These are phyloP conservation scores for Spicauda simplicius DNA, from an alignment of 2,888 invertebrate genomes.

Conservation along the genomic window DNA sequence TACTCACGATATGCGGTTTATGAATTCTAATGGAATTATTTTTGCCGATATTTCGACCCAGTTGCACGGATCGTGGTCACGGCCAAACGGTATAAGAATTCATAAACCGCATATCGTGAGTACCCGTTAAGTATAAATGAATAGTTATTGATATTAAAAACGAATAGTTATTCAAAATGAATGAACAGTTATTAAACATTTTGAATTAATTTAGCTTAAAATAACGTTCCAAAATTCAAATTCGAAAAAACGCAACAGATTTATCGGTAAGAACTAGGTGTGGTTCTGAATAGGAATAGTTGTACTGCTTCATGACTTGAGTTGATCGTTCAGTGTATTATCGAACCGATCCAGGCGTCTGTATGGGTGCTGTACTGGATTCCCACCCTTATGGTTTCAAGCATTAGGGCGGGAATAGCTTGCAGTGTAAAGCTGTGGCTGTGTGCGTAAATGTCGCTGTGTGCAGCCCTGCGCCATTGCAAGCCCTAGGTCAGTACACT, in stretches of 20 bases:
- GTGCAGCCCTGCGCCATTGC: slow-evolving; percentile 56
- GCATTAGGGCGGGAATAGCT: slow-evolving; percentile 26
- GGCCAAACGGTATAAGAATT: too few species aligned
- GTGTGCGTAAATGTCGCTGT: slow-evolving; percentile 40
- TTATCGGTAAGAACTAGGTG: slow-evolving; percentile 24
- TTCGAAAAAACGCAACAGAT: slow-evolving; percentile 37
- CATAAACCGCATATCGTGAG: too few species aligned
- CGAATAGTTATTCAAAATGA: too few species aligned
- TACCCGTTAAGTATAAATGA: too few species aligned
- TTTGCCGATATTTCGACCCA: too few species aligned
- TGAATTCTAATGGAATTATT: too few species aligned
- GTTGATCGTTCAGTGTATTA: slow-evolving; percentile 45
- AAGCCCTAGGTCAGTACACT: slow-evolving; percentile 60
- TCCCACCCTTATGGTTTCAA: slow-evolving; percentile 33
- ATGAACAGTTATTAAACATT: too few species aligned
- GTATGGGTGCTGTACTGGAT: slow-evolving; percentile 21
- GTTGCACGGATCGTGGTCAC: too few species aligned
- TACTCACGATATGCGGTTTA: too few species aligned
- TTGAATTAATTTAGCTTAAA: too few species aligned
- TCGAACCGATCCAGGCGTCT: slow-evolving; percentile 41
- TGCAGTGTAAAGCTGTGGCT: slow-evolving; percentile 36
- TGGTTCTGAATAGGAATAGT: slow-evolving; percentile 19
- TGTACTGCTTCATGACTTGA: slow-evolving; percentile 30
- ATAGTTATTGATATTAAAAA: too few species aligned
- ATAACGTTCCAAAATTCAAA: slow-evolving; percentile 37